Evolutionary conservation across 2,797 vertebrate genomes (phyloP).

Genomic region (Australoheros facetus): DNA sequence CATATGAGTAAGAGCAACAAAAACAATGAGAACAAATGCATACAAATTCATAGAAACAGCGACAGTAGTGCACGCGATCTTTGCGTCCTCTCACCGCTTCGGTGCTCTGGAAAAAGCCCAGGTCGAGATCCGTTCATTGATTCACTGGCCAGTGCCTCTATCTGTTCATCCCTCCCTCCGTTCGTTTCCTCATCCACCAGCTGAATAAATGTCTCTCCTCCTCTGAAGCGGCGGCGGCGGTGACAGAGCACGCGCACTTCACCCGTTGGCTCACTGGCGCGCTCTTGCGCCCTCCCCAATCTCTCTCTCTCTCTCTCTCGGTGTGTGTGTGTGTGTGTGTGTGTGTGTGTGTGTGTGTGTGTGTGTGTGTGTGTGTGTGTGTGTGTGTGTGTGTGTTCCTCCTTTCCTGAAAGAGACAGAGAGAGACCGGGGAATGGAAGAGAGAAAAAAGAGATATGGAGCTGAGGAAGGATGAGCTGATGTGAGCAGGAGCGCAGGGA

Average conservation of each 20-base stretch:
- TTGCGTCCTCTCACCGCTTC: slow-evolving; percentile 46
- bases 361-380: too few species aligned
- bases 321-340: not conserved
- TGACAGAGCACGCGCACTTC: slow-evolving; percentile 55
- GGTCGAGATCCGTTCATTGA: slow-evolving; percentile 60
- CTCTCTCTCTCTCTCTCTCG: not conserved
- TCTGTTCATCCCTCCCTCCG: slow-evolving; percentile 58
- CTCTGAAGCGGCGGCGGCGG: slow-evolving; percentile 26
- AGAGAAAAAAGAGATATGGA: slow-evolving; percentile 1
- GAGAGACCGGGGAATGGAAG: not conserved
- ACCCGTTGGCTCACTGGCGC: slow-evolving; percentile 25
- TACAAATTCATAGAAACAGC: not conserved
- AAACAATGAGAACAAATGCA: not conserved
- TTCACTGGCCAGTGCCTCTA: slow-evolving; percentile 47
- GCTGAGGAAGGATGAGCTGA: slow-evolving; percentile 33
- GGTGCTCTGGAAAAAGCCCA: slow-evolving; percentile 34
- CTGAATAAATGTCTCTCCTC: slow-evolving; percentile 53
- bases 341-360: not conserved
- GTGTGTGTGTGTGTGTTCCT: not conserved
- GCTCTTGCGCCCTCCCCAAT: slow-evolving; percentile 29
- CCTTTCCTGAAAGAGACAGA: not conserved
- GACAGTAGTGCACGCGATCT: slow-evolving; percentile 5
- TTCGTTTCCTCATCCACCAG: slow-evolving; percentile 52
- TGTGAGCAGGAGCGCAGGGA: slow-evolving; percentile 36
- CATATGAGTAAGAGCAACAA: not conserved